phyloP scores from a whole-genome alignment of 2,113 vertebrate genomes.

The Hoplias malabaricus region DNA sequence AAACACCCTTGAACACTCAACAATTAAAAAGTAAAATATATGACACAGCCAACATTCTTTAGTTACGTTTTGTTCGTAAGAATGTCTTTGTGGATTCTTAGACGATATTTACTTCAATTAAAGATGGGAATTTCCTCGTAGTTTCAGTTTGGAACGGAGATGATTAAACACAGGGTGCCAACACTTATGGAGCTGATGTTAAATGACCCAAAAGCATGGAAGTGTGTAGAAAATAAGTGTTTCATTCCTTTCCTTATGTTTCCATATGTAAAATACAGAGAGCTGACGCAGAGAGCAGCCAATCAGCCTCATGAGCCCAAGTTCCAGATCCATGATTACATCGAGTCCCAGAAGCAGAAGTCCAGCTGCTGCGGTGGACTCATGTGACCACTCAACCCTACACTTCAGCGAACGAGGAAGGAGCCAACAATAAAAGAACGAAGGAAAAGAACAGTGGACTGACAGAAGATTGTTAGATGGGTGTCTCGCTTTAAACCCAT shows the following conservation, averaged over 20 bases:
- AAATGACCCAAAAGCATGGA: too few relatives aligned
- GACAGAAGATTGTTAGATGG: background rate
- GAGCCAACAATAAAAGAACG: background rate
- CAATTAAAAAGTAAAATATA: too few relatives aligned
- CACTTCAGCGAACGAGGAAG: background rate
- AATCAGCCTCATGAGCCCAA: conserved; percentile 80
- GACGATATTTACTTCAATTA: too few relatives aligned
- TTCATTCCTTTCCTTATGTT: background rate
- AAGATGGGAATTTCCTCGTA: too few relatives aligned
- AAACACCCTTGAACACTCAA: too few relatives aligned
- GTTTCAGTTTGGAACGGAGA: too few relatives aligned
- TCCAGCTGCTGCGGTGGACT: conserved; percentile 81
- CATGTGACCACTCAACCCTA: conserved; percentile 62
- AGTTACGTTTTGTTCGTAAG: too few relatives aligned
- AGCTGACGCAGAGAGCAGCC: conserved; percentile 83
- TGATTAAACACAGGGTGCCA: too few relatives aligned
- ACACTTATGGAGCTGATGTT: too few relatives aligned
- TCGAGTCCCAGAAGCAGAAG: conserved; percentile 89
- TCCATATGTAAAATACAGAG: conserved; percentile 70
- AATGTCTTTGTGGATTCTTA: too few relatives aligned
- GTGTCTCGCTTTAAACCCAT: conserved; percentile 5
- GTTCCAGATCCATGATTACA: conserved; percentile 93
- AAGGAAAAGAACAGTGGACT: background rate
- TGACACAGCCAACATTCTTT: too few relatives aligned
- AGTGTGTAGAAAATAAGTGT: too few relatives aligned